Evolutionary conservation across 2,113 vertebrate genomes (phyloP), one percentile per base, ranked within the genome.

Genomic region (Apodemus sylvaticus): DNA sequence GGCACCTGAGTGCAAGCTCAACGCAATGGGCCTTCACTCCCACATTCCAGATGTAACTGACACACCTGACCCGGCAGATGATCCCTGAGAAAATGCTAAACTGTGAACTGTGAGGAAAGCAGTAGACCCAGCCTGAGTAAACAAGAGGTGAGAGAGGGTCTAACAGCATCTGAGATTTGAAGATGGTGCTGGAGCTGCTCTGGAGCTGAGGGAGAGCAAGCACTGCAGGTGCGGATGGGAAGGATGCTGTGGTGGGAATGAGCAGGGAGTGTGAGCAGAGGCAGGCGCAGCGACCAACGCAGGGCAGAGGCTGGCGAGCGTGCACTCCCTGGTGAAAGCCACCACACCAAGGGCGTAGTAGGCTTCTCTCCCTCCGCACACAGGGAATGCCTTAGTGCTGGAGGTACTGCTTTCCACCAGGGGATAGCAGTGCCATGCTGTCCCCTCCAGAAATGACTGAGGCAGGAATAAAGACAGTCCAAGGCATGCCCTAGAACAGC

Each of bases 171-270:
- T 91, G 88, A 86, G 13, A 26, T 36, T 14, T 39, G 90, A 78
- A 76, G 73, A 42, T 19, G 24, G 11, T 51, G 13, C 36, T 17
- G 3, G 22, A 73, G 81, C 39, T 82, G 86, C 58, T 93, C 7
- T 79, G 60, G 45, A 51, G 74, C 3, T 34, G 22, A 82, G 36
- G 39, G 34, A 55, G 22, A 58, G 51, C 34, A 60, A 73, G 73
- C 68, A 82, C 39, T 51, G 74, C 17, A 45, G 77, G 74, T 3
- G 39, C 31, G 53, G 39, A 39, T 39, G 45, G 58, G 42, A 34
- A 90, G 71, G 0, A 1, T 39, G 66, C 51, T 19, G 1, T 0
- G 0, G 20, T 20, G 34, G 13, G 55, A 87, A 68, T 22, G 58
- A 0, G 22, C 36, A 68, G 17, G 20, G 29, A 10, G 5, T 24